phyloP scores from a whole-genome alignment of 2,113 vertebrate species.

The Indri indri region DNA sequence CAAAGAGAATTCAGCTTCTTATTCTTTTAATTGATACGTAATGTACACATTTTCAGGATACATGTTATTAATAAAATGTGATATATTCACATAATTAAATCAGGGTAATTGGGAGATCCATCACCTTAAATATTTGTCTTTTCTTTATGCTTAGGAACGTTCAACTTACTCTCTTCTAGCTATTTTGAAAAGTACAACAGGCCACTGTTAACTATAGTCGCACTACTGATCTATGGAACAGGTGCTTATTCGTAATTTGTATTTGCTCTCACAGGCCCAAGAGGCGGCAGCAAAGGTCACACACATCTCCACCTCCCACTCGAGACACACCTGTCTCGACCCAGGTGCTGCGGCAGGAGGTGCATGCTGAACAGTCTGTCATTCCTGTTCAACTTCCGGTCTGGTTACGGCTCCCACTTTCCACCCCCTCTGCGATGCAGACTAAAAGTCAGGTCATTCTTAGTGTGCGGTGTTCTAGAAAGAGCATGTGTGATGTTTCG shows the following conservation, averaged over 20 bases:
- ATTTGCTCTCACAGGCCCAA: not conserved
- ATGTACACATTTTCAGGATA: not conserved
- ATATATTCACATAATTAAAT: not conserved
- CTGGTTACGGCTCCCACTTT: not conserved
- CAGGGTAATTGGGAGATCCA: not conserved
- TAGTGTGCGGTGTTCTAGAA: not conserved
- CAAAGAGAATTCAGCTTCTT: not conserved
- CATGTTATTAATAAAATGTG: not conserved
- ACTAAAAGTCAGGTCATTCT: not conserved
- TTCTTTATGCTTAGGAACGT: not conserved
- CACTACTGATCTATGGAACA: not conserved
- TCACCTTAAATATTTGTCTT: not conserved
- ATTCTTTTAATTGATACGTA: not conserved
- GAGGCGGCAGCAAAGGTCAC: not conserved
- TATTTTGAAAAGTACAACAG: not conserved
- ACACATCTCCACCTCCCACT: not conserved
- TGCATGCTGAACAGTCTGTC: not conserved
- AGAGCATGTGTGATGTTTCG: not conserved
- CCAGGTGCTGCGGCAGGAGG: not conserved
- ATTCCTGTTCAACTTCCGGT: not conserved
- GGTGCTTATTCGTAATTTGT: not conserved
- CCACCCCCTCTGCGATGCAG: not conserved
- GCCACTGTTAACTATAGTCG: not conserved
- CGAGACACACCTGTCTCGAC: not conserved
- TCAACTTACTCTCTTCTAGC: not conserved